Conservation (phyloP, 1,140 invertebrate species). For the Brachionus koreanus region DNA sequence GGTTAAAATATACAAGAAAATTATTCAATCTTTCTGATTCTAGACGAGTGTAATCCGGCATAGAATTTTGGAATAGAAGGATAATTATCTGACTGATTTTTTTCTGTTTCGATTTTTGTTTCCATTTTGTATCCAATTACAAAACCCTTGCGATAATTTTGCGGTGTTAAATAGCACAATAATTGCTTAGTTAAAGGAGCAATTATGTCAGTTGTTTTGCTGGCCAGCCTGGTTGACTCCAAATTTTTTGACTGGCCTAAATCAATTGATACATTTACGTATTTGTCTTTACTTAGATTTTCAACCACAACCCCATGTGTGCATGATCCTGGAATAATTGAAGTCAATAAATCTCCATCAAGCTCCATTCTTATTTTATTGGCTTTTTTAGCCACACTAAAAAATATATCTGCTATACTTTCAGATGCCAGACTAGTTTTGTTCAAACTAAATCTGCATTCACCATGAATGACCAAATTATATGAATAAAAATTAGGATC, state of each 20-base stretch:
- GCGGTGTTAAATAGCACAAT: conserved; percentile 17
- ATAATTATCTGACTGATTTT: background rate
- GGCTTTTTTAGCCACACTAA: background rate
- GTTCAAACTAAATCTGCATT: conserved; percentile 24
- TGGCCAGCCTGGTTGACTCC: conserved; percentile 14
- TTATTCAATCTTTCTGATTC: background rate
- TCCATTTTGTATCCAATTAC: conserved; percentile 36
- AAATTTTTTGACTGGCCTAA: conserved; percentile 32
- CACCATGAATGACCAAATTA: conserved; percentile 35
- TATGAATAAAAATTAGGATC: conserved; percentile 23
- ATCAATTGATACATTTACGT: background rate
- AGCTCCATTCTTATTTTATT: background rate
- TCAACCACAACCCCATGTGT: conserved; percentile 26
- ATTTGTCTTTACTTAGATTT: conserved; percentile 23
- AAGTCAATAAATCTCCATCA: conserved; percentile 3
- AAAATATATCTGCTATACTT: conserved; percentile 31
- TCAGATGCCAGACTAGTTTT: background rate
- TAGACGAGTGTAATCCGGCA: background rate
- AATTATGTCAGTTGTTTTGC: background rate
- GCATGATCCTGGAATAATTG: background rate
- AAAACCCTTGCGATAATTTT: conserved; percentile 30
- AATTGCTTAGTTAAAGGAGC: background rate
- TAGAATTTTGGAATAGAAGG: conserved; percentile 21
- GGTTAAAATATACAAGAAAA: background rate
- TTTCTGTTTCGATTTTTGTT: background rate